These are phyloP conservation scores for Thaumetopoea pityocampa DNA, from an alignment of 1,140 invertebrate species.

Conservation along the genomic window DNA sequence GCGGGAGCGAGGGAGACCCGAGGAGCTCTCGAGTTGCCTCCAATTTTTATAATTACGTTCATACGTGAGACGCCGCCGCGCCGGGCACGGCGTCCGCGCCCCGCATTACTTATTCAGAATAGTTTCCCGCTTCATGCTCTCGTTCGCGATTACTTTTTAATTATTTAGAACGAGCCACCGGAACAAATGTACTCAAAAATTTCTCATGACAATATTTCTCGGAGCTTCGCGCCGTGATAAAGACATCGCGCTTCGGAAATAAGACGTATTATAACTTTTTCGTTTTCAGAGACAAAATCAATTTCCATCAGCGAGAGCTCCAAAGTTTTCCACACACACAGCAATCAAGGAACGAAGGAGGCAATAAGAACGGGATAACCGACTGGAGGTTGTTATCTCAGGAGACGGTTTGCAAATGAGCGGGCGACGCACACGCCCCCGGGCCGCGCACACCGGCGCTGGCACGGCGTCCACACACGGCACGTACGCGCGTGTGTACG, in stretches of 20 bases:
- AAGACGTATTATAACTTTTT: conserved; percentile 41
- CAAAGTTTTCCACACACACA: conserved; percentile 61
- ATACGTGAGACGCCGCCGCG: conserved; percentile 61
- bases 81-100: conserved; percentile 12
- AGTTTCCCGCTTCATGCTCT: conserved; percentile 28
- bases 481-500: conserved; percentile 58
- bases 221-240: no score
- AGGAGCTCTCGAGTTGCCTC: conserved; percentile 58
- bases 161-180: conserved; percentile 11
- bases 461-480: conserved; percentile 54
- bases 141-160: conserved; percentile 28
- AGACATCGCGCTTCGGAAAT: conserved; percentile 11
- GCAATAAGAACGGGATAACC: conserved; percentile 71
- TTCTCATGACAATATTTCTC: not conserved
- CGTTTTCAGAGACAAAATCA: conserved; percentile 50
- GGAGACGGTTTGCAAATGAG: conserved; percentile 75
- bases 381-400: conserved; percentile 68
- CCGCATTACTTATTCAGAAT: conserved; percentile 40
- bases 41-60: conserved; percentile 76
- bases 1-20: conserved; percentile 64
- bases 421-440: conserved; percentile 48
- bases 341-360: conserved; percentile 68
- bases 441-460: conserved; percentile 42
- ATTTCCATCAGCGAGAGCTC: conserved; percentile 52
- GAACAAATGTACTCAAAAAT: conserved; percentile 17